A percentile compares a stretch with the other conserved stretches of the same genome.
These are phyloP conservation scores for Danaus melanippus DNA, from an alignment of 1,140 invertebrate species.

Conservation along the genomic window DNA sequence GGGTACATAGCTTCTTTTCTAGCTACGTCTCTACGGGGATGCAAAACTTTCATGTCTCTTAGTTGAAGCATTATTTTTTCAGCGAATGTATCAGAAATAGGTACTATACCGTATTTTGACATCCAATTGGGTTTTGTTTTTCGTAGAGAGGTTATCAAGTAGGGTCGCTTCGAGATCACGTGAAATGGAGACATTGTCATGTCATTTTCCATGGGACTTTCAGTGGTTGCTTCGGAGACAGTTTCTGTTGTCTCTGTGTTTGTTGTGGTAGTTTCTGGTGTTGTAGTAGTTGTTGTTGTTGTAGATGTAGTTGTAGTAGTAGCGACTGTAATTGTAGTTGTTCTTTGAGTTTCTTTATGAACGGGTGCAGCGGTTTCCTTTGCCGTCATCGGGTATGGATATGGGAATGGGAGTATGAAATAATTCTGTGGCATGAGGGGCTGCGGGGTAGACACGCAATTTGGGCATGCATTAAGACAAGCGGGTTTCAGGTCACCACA, in stretches of 20 bases:
- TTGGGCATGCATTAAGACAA: constrained; percentile 30
- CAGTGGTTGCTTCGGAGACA: constrained; percentile 1
- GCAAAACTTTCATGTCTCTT: constrained; percentile 25
- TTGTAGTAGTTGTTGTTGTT: constrained; percentile 16
- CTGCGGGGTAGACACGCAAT: constrained; percentile 20
- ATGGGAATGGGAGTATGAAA: constrained; percentile 35
- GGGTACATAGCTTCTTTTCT: no score
- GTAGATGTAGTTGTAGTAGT: constrained; percentile 7
- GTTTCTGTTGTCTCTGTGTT: constrained; percentile 9
- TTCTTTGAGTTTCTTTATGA: constrained; percentile 1
- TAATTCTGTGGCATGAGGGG: constrained; percentile 14
- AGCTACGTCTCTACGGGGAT: constrained; percentile 19
- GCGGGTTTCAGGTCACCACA: constrained; percentile 28
- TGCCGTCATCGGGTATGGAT: constrained; percentile 25
- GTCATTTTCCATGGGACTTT: constrained; percentile 1
- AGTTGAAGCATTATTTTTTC: constrained; percentile 30
- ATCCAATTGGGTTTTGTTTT: constrained; percentile 38
- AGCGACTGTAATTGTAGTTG: constrained; percentile 7
- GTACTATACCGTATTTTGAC: constrained; percentile 28
- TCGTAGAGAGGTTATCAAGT: constrained; percentile 32
- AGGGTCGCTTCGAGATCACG: constrained; percentile 25
- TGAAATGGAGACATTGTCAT: constrained; percentile 7
- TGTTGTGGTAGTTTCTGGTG: constrained; percentile 11
- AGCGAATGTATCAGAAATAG: constrained; percentile 31
- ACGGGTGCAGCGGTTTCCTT: constrained; percentile 1